Evolutionary conservation across 1,140 invertebrate species (phyloP), one percentile per base, ranked within the genome.

Genomic region (Drosophila fuyamai): DNA sequence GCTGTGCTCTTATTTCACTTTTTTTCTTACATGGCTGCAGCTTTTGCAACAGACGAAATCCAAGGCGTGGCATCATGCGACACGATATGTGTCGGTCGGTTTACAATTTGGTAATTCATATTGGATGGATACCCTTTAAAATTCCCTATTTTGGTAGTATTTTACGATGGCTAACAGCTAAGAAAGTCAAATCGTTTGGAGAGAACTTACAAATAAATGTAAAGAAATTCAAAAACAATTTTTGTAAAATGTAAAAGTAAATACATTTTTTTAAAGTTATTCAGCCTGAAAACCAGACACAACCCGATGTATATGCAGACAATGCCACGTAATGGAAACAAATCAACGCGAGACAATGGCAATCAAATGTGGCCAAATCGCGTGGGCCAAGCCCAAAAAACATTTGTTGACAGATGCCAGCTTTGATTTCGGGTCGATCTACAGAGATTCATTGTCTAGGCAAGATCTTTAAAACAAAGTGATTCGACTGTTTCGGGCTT

Each of bases 331-430:
- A 70, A 71, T 71, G 67, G 53, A 58, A 71, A 57, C 38, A 56
- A 57, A 60, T 73, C 46, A 59, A 36, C 51, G 36, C 51, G 36
- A 75, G 59, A 79, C 80, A 83, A 82, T 76, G 76, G 59, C 70
- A 79, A 83, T 83, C 76, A 83, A 83, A 66, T 83, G 58, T 83
- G 76, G 68, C 76, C 56, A 72, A 79, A 55, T 60, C 16, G 60
- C 76, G 70, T 83, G 79, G 59, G 75, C 80, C 79, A 68, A 70
- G 80, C 79, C 80, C 53, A 35, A 23, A 63, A 48, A 32, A 50
- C 67, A 50, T 71, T 53, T 72, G 68, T 58, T 50, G 68, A 72
- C 68, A 72, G 68, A 58, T 57, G 68, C 36, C 38, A 50, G 44
- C 68, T 50, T 70, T 55, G 53, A 58, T 71, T 71, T 57, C 36